Evolutionary conservation across 2,113 vertebrate genomes (phyloP).

Genomic region (Taxidea taxus): DNA sequence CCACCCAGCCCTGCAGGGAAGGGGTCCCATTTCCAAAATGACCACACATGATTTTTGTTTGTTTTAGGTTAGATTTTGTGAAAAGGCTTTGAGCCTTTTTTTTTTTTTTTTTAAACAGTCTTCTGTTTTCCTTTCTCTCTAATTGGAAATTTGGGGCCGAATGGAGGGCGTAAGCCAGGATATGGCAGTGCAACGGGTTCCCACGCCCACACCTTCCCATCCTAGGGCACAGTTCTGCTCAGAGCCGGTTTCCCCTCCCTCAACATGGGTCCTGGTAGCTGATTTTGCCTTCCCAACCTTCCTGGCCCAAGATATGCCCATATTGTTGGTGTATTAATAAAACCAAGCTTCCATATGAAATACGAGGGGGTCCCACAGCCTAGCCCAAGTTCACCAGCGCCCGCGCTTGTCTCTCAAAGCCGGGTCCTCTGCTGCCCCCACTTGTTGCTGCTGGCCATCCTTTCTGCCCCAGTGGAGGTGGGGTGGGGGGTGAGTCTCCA

Average conservation of each 20-base stretch:
- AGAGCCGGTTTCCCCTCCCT: too few species aligned
- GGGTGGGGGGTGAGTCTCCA: neutral
- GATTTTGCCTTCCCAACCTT: neutral
- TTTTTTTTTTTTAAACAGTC: too few species aligned
- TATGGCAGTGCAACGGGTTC: neutral
- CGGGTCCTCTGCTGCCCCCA: too few species aligned
- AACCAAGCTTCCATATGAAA: neutral
- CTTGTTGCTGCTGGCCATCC: accelerated
- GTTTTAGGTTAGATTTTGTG: neutral
- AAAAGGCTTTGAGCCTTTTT: neutral
- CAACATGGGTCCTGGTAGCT: neutral
- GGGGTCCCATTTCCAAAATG: neutral
- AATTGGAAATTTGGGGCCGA: neutral
- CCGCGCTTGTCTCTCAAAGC: neutral
- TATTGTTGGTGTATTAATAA: neutral
- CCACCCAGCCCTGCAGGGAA: neutral
- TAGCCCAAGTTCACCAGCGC: neutral
- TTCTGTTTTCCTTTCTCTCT: neutral
- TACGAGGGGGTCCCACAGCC: neutral
- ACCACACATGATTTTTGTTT: neutral
- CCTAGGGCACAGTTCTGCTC: neutral
- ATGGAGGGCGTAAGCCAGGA: neutral
- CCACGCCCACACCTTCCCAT: accelerated
- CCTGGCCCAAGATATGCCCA: neutral
- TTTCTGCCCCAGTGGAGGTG: too few species aligned